Percentiles rank a stretch among this genome's conserved stretches.
phyloP scores from a whole-genome alignment of 2,888 invertebrate genomes.

The Cantharis rustica region DNA sequence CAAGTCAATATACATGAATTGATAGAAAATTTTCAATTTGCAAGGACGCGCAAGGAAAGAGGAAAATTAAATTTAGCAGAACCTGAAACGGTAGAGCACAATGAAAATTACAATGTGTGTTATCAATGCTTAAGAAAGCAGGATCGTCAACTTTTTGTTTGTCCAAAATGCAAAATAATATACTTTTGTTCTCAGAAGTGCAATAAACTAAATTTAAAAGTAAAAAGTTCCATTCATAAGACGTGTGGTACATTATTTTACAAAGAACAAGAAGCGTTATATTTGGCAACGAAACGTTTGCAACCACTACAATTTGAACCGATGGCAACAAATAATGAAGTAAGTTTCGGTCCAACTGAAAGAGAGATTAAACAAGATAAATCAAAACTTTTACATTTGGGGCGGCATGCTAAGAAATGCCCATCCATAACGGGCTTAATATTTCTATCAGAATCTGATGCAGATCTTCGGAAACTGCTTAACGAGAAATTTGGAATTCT shows the following conservation, averaged over 20 bases:
- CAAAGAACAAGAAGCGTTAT: constrained; percentile 11
- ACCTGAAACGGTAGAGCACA: constrained; percentile 31
- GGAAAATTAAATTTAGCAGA: constrained; percentile 15
- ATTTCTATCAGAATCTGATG: neutral
- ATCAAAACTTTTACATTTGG: neutral
- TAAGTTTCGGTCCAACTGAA: neutral
- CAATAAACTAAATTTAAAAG: constrained; percentile 41
- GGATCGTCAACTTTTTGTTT: constrained; percentile 40
- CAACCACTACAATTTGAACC: neutral
- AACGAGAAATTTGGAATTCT: neutral
- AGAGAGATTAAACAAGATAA: neutral
- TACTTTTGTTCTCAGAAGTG: constrained; percentile 50
- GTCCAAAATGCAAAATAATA: constrained; percentile 48
- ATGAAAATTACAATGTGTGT: constrained; percentile 47
- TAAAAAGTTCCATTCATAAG: constrained; percentile 36
- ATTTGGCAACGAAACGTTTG: neutral
- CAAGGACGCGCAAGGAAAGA: neutral
- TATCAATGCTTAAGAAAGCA: constrained; percentile 45
- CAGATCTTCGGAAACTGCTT: neutral
- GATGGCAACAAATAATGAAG: neutral
- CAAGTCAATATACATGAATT: constrained; percentile 1
- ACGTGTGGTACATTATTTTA: constrained; percentile 36
- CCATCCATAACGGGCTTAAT: neutral
- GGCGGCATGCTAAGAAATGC: neutral
- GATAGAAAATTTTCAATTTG: constrained; percentile 10